Conservation (phyloP, 2,113 vertebrate genomes). For the Chloroceryle aenea region DNA sequence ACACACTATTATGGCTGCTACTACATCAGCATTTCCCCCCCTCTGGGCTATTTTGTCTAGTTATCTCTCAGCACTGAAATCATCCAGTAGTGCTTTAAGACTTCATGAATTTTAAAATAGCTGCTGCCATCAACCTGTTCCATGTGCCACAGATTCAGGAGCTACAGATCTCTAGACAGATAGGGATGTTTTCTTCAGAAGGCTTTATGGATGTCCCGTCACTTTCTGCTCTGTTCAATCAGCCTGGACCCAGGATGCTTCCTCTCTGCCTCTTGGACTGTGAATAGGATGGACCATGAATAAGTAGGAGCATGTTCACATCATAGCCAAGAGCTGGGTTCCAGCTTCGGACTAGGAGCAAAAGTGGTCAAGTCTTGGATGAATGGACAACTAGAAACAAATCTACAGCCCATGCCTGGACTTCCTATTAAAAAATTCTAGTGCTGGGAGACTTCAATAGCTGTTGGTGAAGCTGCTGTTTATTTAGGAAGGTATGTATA, state of each 20-base stretch:
- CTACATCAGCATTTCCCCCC: constrained; percentile 20
- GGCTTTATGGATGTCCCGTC: neutral
- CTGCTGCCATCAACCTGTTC: neutral
- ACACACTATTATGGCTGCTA: constrained; percentile 22
- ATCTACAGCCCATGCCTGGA: neutral
- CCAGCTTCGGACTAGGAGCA: neutral
- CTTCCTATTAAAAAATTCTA: neutral
- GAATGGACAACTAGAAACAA: neutral
- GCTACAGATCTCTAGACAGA: neutral
- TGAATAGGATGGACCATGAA: neutral
- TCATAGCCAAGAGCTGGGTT: neutral
- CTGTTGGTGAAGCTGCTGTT: neutral
- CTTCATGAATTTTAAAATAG: constrained; percentile 39
- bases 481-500: neutral
- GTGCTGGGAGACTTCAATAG: neutral
- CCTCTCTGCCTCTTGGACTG: fast-evolving
- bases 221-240: neutral
- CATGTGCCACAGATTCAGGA: neutral
- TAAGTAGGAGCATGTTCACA: neutral
- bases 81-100: neutral
- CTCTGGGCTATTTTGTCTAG: constrained; percentile 38
- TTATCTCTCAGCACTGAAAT: constrained; percentile 30
- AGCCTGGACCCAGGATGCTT: neutral
- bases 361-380: neutral
- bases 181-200: neutral